Percentiles rank a stretch among this genome's conserved stretches.
phyloP scores from a whole-genome alignment of 1,140 invertebrate species.

The Arctopsyche grandis region DNA sequence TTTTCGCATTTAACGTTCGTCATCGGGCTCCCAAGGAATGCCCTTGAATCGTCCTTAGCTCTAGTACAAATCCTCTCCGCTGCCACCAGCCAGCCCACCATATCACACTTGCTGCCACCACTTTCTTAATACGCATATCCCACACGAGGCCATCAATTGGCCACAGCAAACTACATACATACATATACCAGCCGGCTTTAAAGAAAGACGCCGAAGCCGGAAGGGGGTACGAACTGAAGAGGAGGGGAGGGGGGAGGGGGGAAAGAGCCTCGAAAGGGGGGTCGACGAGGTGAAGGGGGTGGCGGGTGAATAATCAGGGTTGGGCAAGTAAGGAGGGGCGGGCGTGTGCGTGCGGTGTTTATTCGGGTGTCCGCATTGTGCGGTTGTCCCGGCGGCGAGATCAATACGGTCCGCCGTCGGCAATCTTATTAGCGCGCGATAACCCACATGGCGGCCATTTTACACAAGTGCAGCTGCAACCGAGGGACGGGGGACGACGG shows the following conservation, averaged over 20 bases:
- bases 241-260: not conserved
- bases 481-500: not conserved
- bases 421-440: conserved; percentile 42
- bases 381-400: conserved; percentile 29
- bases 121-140: no score
- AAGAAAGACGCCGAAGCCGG: not conserved
- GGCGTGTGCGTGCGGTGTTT: conserved; percentile 3
- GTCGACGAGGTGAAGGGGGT: not conserved
- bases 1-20: no score
- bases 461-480: conserved; percentile 30
- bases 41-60: no score
- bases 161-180: no score
- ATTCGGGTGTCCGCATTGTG: conserved; percentile 30
- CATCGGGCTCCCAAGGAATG: no score
- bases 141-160: no score
- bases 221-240: not conserved
- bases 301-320: no score
- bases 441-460: conserved; percentile 38
- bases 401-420: conserved; percentile 25
- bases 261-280: not conserved
- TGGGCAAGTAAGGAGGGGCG: no score
- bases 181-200: not conserved
- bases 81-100: no score
- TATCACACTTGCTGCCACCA: no score
- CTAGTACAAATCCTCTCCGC: no score